These are phyloP conservation scores for Echiichthys vipera DNA, from an alignment of 2,797 vertebrate species.

Conservation along the genomic window DNA sequence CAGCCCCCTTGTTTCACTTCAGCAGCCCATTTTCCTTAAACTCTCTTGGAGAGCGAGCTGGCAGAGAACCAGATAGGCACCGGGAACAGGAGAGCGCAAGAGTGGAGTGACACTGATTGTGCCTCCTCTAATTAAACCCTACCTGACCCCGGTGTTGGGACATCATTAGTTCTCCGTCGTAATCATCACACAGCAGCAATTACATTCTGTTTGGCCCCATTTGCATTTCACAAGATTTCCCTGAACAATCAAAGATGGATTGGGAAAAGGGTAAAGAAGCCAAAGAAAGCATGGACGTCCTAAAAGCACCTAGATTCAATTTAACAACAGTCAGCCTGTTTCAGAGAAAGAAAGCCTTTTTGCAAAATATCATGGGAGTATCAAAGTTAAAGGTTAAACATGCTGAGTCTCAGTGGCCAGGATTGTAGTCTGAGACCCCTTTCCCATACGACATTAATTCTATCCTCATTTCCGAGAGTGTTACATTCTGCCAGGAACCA, in stretches of 20 bases:
- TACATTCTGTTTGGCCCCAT: constrained; percentile 91
- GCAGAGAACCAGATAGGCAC: constrained; percentile 76
- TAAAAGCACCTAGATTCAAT: constrained; percentile 45
- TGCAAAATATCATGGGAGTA: constrained; percentile 45
- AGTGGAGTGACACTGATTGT: constrained; percentile 87
- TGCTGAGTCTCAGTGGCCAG: constrained; percentile 34
- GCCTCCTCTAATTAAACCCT: constrained; percentile 96
- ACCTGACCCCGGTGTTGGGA: constrained; percentile 95
- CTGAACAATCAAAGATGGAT: constrained; percentile 79
- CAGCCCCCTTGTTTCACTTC: constrained; percentile 57
- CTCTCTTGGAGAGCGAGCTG: constrained; percentile 64
- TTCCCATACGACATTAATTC: constrained; percentile 55
- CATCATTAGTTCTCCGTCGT: constrained; percentile 94
- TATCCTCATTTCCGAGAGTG: constrained; percentile 31
- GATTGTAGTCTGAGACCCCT: constrained; percentile 29
- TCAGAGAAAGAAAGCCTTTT: constrained; percentile 30
- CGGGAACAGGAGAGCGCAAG: constrained; percentile 64
- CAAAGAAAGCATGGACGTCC: constrained; percentile 64
- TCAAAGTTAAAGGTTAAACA: constrained; percentile 53
- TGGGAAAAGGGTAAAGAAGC: constrained; percentile 56
- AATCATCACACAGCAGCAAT: constrained; percentile 92
- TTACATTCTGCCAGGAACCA: constrained; percentile 28
- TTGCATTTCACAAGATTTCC: constrained; percentile 90
- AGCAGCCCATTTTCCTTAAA: constrained; percentile 73
- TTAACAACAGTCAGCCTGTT: constrained; percentile 48